Percentiles rank a stretch among this genome's conserved stretches.
phyloP scores from a whole-genome alignment of 2,797 vertebrate species.

The Spatula clypeata region DNA sequence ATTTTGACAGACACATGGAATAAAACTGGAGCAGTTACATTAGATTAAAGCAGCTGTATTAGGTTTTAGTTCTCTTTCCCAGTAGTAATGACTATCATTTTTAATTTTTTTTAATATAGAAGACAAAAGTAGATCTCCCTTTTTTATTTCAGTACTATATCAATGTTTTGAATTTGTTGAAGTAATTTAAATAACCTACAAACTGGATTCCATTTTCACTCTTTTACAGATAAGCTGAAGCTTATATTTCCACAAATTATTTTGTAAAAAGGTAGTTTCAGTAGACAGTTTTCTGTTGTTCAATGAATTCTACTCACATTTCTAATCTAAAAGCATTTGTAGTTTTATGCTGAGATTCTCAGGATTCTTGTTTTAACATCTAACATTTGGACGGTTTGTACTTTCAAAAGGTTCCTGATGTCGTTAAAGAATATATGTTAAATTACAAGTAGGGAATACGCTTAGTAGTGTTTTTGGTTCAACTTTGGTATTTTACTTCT shows the following conservation, averaged over 20 bases:
- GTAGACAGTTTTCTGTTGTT: not conserved
- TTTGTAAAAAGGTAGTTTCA: not conserved
- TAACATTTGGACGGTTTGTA: not conserved
- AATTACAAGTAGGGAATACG: not conserved
- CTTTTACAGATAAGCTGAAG: not conserved
- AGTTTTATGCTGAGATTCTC: not conserved
- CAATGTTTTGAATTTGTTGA: not conserved
- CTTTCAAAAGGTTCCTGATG: not conserved
- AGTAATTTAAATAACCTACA: not conserved
- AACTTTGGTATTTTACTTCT: not conserved
- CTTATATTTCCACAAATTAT: not conserved
- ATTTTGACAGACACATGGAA: not conserved
- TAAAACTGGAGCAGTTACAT: not conserved
- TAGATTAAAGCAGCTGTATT: not conserved
- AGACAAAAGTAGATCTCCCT: not conserved
- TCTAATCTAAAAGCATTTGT: not conserved
- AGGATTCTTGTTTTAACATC: not conserved
- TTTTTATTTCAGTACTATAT: not conserved
- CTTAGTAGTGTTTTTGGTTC: not conserved
- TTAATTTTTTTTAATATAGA: accelerated
- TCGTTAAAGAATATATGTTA: not conserved
- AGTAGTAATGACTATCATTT: not conserved
- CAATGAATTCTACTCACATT: accelerated
- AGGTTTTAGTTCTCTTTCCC: not conserved
- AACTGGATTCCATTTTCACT: not conserved